Percentiles rank a stretch among this genome's conserved stretches.
Evolutionary conservation across 2,797 vertebrate species (phyloP).

Genomic region (Microcaecilia unicolor): DNA sequence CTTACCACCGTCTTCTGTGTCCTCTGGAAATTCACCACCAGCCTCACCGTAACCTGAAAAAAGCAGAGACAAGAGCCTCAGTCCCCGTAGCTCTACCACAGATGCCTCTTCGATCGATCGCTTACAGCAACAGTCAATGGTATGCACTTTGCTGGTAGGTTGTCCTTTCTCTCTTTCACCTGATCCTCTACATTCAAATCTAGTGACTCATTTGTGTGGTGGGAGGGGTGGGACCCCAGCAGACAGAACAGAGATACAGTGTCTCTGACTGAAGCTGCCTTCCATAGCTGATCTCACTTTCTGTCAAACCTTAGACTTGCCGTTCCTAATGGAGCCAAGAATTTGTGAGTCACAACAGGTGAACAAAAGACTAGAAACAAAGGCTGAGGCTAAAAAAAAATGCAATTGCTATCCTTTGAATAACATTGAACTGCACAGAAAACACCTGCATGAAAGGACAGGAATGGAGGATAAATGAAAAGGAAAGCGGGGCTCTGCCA

Average conservation of each 20-base stretch:
- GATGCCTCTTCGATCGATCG: background rate
- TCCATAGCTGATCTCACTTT: background rate
- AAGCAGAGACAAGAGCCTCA: constrained; percentile 7
- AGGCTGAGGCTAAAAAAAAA: background rate
- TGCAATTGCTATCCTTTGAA: too few species aligned
- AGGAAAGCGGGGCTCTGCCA: too few species aligned
- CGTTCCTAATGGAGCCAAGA: too few species aligned
- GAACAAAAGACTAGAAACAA: background rate
- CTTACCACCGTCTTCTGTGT: constrained; percentile 88
- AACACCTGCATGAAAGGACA: too few species aligned
- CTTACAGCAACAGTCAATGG: background rate
- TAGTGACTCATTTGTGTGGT: background rate
- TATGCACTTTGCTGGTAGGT: background rate
- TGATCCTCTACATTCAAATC: background rate
- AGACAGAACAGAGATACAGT: background rate
- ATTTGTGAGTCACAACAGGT: background rate
- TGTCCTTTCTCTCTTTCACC: background rate
- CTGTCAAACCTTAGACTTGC: background rate
- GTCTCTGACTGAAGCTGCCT: background rate
- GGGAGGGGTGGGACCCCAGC: background rate
- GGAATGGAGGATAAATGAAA: too few species aligned
- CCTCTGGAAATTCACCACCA: constrained; percentile 88
- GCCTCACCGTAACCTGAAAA: constrained; percentile 80
- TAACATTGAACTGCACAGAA: too few species aligned
- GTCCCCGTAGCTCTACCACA: background rate